These are phyloP conservation scores for Drosophila pachea DNA, from an alignment of 1,140 invertebrate genomes.

Conservation along the genomic window DNA sequence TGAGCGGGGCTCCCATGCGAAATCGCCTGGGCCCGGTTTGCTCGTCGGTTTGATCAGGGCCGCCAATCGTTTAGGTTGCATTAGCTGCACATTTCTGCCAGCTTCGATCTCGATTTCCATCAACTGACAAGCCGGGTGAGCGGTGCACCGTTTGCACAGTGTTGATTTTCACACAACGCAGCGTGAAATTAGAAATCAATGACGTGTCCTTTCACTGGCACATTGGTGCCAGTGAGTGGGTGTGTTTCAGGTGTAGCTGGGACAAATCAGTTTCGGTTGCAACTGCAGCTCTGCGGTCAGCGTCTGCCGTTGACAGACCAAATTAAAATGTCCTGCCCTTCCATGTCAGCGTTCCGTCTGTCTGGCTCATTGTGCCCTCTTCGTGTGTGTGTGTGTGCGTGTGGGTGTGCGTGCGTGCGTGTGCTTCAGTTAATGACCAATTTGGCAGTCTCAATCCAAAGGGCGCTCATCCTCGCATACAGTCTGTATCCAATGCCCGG, in stretches of 20 bases:
- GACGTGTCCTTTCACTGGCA: slow-evolving; percentile 50
- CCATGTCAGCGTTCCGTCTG: slow-evolving; percentile 27
- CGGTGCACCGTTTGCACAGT: slow-evolving; percentile 37
- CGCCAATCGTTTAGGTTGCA: slow-evolving; percentile 54
- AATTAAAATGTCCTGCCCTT: slow-evolving; percentile 67
- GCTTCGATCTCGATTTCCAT: slow-evolving; percentile 46
- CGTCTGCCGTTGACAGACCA: slow-evolving; percentile 72
- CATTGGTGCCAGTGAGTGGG: not conserved
- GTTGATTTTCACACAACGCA: slow-evolving; percentile 75
- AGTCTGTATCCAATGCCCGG: not conserved
- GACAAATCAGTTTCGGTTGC: slow-evolving; percentile 66
- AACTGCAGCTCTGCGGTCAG: slow-evolving; percentile 51
- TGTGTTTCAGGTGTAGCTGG: slow-evolving; percentile 56
- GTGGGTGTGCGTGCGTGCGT: slow-evolving; percentile 8
- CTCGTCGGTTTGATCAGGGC: not conserved
- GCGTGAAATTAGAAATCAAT: slow-evolving; percentile 77
- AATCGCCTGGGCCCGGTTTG: not conserved
- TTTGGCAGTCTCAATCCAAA: slow-evolving; percentile 49
- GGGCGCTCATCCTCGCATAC: not conserved
- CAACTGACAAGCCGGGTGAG: slow-evolving; percentile 7
- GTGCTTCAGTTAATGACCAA: slow-evolving; percentile 72
- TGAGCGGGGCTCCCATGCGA: too few species aligned
- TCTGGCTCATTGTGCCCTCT: not conserved
- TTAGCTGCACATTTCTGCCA: slow-evolving; percentile 73
- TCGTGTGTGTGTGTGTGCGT: not conserved